Evolutionary conservation across 2,113 vertebrate genomes (phyloP).

Genomic region (Pagrus major): DNA sequence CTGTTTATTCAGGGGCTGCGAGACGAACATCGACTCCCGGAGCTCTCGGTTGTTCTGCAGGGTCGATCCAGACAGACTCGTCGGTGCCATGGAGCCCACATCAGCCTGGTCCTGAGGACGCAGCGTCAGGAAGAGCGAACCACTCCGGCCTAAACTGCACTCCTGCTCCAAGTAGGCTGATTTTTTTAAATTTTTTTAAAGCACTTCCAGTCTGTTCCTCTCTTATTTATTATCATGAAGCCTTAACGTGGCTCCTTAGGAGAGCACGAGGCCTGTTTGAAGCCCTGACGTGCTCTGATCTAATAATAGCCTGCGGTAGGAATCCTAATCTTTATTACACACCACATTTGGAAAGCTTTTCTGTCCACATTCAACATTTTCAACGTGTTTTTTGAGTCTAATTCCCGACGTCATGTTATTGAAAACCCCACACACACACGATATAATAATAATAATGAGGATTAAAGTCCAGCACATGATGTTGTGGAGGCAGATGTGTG

Average conservation of each 20-base stretch:
- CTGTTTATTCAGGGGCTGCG: neutral
- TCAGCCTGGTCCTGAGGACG: constrained; percentile 62
- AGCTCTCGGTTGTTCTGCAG: constrained; percentile 22
- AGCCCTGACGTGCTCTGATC: neutral
- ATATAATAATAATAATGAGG: no score
- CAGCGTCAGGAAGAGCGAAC: constrained; percentile 26
- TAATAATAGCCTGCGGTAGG: neutral
- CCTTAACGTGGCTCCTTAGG: neutral
- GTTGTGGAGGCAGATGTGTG: neutral
- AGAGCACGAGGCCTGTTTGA: neutral
- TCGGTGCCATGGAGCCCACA: constrained; percentile 74
- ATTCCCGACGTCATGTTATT: no score
- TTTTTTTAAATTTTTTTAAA: neutral
- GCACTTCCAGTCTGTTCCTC: neutral
- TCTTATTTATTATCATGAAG: neutral
- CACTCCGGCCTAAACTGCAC: constrained; percentile 27
- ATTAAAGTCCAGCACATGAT: no score
- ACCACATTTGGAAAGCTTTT: no score
- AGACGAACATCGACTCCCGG: neutral
- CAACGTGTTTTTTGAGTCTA: no score
- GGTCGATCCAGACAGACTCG: constrained; percentile 30
- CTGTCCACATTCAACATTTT: no score
- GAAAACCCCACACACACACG: no score
- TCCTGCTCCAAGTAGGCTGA: constrained; percentile 47
- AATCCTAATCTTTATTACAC: no score